Evolutionary conservation across 2,113 vertebrate species (phyloP).

Genomic region (Andinoacara biseriatus): DNA sequence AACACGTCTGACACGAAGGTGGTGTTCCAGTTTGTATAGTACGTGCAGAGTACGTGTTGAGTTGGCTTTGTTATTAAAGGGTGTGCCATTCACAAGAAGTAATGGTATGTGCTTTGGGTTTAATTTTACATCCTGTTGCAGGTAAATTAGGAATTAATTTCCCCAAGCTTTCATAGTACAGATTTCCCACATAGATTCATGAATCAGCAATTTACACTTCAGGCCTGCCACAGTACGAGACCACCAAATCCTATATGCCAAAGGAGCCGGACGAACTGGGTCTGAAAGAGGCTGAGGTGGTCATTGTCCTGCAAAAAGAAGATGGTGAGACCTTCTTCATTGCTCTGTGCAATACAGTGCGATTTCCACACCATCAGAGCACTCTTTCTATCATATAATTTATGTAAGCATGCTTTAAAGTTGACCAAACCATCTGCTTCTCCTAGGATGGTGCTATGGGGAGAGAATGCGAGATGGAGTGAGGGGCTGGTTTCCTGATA

Average conservation of each 20-base stretch:
- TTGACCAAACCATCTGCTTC: background rate
- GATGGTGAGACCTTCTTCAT: constrained; percentile 80
- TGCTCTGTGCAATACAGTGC: background rate
- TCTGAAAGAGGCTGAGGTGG: constrained; percentile 89
- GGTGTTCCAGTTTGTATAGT: background rate
- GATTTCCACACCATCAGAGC: background rate
- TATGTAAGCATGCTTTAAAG: too few species aligned
- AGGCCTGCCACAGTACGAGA: constrained; percentile 90
- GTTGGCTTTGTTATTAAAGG: constrained; percentile 12
- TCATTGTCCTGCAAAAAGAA: constrained; percentile 84
- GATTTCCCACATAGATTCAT: background rate
- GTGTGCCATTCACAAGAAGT: constrained; percentile 8
- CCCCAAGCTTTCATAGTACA: background rate
- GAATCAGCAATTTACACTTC: background rate
- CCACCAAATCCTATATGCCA: constrained; percentile 87
- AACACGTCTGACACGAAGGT: background rate
- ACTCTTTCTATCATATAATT: background rate
- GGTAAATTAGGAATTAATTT: background rate
- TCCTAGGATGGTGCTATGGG: constrained; percentile 82
- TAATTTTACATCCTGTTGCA: background rate
- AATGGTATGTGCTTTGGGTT: background rate
- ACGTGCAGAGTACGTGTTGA: background rate
- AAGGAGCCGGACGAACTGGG: constrained; percentile 89
- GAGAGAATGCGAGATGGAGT: constrained; percentile 90
- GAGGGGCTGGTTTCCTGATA: constrained; percentile 91